Evolutionary conservation across 2,113 vertebrate genomes (phyloP), one percentile per base, ranked within the genome.

Genomic region (Ailurus styani): DNA sequence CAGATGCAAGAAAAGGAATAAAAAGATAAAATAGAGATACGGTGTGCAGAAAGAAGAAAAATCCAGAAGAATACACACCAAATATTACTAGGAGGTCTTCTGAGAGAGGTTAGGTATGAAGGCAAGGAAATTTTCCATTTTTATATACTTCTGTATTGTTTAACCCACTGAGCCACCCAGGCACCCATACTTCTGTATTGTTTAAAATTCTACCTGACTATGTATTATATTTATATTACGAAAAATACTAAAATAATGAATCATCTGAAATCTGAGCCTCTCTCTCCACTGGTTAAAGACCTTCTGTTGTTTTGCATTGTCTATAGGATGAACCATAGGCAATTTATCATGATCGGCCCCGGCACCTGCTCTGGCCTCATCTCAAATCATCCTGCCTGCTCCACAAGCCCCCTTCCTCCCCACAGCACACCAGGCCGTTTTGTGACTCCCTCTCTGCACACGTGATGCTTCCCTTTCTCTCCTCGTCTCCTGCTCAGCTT

Each of bases 381-480:
- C 47, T 91, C 5, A 12, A 42, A 13, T 45, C 18, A n/a, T 25
- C 52, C 54, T 54, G 42, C 34, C 34, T 27, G 27, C 17, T 77
- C 45, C 25, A 27, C 54, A 37, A 60, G 13, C 86, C 20, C 57
- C 23, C 72, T 34, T 64, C 5, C 23, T 10, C 34, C 37, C 64
- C 37, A 17, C 0, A 20, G 1, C 27, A 31, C 14, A 0, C 20
- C 5, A 7, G 12, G 1, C 29, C 29, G 7, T 55, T 45, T 40
- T 47, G 0, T 12, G 82, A 47, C 45, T 50, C 54, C 40, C 25
- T 57, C 7, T 40, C 15, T 50, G 20, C 40, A 47, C 31, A 45
- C 23, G n/a, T 27, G 11, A 17, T 1, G 5, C 37, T 37, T 79
- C 29, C 78, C 8, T 64, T 86, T 18, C 8, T 47, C 85, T 50